These are phyloP conservation scores for Octomys mimax DNA, from an alignment of 2,797 vertebrate species.

Conservation along the genomic window DNA sequence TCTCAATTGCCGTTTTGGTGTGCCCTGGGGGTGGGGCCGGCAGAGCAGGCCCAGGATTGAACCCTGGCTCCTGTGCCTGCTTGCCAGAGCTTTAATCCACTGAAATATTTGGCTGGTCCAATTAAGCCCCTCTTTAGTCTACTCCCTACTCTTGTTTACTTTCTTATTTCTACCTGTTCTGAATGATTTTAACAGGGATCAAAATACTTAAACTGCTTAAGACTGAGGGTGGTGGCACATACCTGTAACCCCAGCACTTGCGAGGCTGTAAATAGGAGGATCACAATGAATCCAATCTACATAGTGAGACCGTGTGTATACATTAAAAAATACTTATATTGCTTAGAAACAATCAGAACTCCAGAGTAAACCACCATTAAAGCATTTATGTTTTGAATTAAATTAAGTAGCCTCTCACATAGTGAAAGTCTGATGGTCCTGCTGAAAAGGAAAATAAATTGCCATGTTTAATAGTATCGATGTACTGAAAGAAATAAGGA, in stretches of 20 bases:
- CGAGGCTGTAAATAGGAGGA: no score
- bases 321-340: not conserved
- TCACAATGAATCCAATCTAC: no score
- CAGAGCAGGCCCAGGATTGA: no score
- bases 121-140: not conserved
- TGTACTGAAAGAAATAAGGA: constrained; percentile 61
- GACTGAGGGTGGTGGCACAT: no score
- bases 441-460: constrained; percentile 53
- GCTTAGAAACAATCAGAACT: not conserved
- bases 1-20: no score
- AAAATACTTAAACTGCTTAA: constrained; percentile 23
- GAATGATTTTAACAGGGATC: not conserved
- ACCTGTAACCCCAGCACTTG: no score
- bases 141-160: not conserved
- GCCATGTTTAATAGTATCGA: constrained; percentile 36
- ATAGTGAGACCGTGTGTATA: no score
- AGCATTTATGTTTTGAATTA: constrained; percentile 35
- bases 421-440: constrained; percentile 35
- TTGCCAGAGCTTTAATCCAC: no score
- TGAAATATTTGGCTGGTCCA: no score
- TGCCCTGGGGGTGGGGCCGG: no score
- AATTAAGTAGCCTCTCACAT: constrained; percentile 54
- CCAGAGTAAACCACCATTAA: constrained; percentile 23
- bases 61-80: no score
- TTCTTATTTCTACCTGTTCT: constrained; percentile 33